These are phyloP conservation scores for Meandrina meandrites DNA, from an alignment of 92 coral and sea anemone species.

Conservation along the genomic window DNA sequence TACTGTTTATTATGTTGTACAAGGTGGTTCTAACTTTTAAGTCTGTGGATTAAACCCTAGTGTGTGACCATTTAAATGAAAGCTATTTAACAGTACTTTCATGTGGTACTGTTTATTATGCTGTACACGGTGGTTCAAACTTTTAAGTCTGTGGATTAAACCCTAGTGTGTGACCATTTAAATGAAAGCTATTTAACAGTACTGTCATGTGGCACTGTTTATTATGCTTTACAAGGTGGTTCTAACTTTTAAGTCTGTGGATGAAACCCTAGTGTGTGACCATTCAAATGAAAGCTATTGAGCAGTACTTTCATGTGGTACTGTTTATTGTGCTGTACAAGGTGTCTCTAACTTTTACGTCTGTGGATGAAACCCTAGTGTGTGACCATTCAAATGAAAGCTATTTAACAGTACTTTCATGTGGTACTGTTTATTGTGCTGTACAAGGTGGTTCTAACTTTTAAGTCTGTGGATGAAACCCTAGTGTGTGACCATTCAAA, in stretches of 20 bases:
- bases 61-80: no score
- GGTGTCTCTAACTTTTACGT: neutral
- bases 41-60: no score
- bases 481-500: neutral
- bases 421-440: conserved; percentile 10
- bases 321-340: conserved; percentile 6
- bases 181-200: neutral
- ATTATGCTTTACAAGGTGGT: no score
- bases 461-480: conserved; percentile 9
- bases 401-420: conserved; percentile 4
- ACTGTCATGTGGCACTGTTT: no score
- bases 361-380: conserved; percentile 9
- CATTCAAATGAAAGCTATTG: no score
- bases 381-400: conserved; percentile 8
- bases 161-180: no score
- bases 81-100: no score
- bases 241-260: no score
- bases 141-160: neutral
- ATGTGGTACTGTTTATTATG: no score
- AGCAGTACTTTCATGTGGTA: conserved; percentile 4
- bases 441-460: conserved; percentile 12
- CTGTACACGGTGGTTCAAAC: neutral
- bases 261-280: no score
- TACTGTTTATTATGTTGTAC: no score
- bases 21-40: no score